These are phyloP conservation scores for Mamestra configurata DNA, from an alignment of 1,140 invertebrate genomes.

Conservation along the genomic window DNA sequence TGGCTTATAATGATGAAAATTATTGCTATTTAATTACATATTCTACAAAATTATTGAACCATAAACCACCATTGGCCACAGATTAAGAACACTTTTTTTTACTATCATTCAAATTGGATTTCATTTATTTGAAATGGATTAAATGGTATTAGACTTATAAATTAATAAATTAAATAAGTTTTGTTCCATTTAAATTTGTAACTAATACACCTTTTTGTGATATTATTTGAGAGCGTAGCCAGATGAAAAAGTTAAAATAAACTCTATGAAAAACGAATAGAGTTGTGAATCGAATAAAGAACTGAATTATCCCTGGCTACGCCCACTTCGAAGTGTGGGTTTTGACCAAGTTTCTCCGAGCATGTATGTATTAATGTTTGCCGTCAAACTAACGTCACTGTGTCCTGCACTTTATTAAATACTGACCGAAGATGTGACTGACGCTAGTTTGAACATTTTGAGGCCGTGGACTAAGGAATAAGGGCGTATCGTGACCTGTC, in stretches of 20 bases:
- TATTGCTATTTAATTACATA: background rate
- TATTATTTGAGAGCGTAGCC: slow-evolving; percentile 39
- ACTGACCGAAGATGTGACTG: slow-evolving; percentile 28
- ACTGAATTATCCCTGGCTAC: slow-evolving; percentile 14
- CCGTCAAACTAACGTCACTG: slow-evolving; percentile 43
- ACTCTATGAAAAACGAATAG: background rate
- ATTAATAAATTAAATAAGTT: background rate
- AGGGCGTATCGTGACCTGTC: background rate
- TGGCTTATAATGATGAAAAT: background rate
- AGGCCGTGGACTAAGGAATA: slow-evolving; percentile 28
- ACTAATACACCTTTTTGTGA: slow-evolving; percentile 39
- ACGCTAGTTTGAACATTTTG: slow-evolving; percentile 25
- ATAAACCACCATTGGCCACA: background rate
- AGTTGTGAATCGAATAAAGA: background rate
- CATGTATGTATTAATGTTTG: slow-evolving; percentile 31
- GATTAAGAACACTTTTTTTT: background rate
- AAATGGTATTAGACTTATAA: slow-evolving; percentile 21
- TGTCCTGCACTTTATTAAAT: slow-evolving; percentile 33
- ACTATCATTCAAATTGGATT: background rate
- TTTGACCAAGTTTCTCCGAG: slow-evolving; percentile 24
- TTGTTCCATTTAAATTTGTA: slow-evolving; percentile 38
- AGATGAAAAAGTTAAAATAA: background rate
- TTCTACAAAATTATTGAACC: background rate
- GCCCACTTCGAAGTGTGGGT: slow-evolving; percentile 1
- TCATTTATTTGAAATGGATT: slow-evolving; percentile 15